Evolutionary conservation across 2,113 vertebrate genomes (phyloP).

Genomic region (Salminus brasiliensis): DNA sequence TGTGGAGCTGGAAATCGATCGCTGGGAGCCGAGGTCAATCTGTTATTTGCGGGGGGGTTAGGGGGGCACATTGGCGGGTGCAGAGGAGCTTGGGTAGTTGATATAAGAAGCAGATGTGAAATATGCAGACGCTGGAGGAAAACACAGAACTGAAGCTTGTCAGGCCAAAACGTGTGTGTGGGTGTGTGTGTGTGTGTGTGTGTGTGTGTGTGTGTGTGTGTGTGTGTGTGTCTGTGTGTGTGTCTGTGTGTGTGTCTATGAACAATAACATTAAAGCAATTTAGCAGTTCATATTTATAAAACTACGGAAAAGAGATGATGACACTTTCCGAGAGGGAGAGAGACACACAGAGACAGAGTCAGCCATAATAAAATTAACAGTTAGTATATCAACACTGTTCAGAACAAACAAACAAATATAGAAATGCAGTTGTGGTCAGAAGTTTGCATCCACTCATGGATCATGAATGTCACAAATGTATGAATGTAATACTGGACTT

Average conservation of each 20-base stretch:
- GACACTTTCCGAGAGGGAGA: neutral
- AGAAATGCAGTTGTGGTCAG: too few relatives aligned
- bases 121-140: slow-evolving; percentile 61
- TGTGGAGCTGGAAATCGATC: slow-evolving; percentile 54
- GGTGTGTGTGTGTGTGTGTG: neutral
- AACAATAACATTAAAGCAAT: neutral
- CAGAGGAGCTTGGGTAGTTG: slow-evolving; percentile 44
- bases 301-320: neutral
- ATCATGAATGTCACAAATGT: too few relatives aligned
- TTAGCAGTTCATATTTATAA: neutral
- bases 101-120: slow-evolving; percentile 68
- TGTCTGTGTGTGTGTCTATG: neutral
- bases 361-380: neutral
- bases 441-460: too few relatives aligned
- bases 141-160: slow-evolving; percentile 29
- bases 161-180: slow-evolving; percentile 18
- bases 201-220: neutral
- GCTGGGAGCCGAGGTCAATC: slow-evolving; percentile 49
- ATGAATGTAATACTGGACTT: too few relatives aligned
- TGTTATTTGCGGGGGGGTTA: slow-evolving; percentile 35
- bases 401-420: too few relatives aligned
- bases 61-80: slow-evolving; percentile 25
- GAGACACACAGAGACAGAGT: too few relatives aligned
- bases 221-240: neutral
- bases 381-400: too few relatives aligned